Evolutionary conservation across 2,888 invertebrate species (phyloP), one percentile per base, ranked within the genome.

Genomic region (Drosophila mettleri): DNA sequence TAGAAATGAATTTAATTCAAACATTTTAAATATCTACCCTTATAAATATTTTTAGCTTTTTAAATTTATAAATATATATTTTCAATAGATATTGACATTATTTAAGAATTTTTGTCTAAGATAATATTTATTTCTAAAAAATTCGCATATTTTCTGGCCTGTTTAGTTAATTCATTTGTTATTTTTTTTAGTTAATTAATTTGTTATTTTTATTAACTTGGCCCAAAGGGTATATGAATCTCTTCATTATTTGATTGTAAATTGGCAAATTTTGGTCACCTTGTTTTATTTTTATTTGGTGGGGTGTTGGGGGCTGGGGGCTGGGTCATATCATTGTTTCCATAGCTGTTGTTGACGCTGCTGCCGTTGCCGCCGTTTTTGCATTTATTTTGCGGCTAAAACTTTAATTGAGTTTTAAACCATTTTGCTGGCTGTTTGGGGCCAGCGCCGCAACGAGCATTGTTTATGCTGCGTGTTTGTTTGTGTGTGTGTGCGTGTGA

Each of bases 351-450:
- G 74, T 80, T 69, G 80, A 70, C 76, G 69, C 51, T 46, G 57
- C 58, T 41, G 54, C 49, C 59, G 57, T 52, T 46, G 59, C 53
- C 64, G 48, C 69, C 48, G 75, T 72, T 88, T 87, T 88, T 84
- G 77, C 84, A 86, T 86, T 88, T 86, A 86, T 86, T 86, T 88
- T 86, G 85, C 84, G 85, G 85, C 88, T 81, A 86, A 88, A 86
- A 86, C 85, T 86, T 86, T 86, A 86, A 86, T 86, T 86, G 85
- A 88, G 85, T 86, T 86, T 86, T 80, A 88, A 86, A 88, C 88
- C 85, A 80, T 88, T 85, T 86, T 86, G 71, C 63, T 62, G 74
- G 68, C 41, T 54, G 41, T 76, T 76, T 53, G 76, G 64, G 45
- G 64, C 52, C 65, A 54, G 41, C 24, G 39, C 39, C 55, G 51